A percentile compares a stretch with the other conserved stretches of the same genome.
Evolutionary conservation across 2,888 invertebrate genomes (phyloP).

Genomic region (Rhagonycha lutea): DNA sequence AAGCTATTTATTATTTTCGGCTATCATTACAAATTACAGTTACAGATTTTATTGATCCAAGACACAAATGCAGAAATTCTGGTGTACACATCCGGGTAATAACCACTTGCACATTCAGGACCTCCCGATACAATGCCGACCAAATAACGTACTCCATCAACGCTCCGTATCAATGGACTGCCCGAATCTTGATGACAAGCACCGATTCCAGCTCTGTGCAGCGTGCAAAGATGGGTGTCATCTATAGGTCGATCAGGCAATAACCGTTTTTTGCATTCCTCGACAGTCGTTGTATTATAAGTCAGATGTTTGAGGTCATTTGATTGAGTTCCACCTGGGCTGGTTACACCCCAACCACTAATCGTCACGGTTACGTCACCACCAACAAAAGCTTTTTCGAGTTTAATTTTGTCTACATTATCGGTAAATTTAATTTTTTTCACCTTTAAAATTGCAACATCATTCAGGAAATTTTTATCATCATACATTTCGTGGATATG

Average conservation of each 20-base stretch:
- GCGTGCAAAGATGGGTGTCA: conserved; percentile 62
- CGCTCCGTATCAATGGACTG: too few species aligned
- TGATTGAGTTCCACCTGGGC: conserved; percentile 47
- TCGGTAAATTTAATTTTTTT: conserved; percentile 18
- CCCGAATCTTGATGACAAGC: conserved; percentile 51
- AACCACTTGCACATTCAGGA: too few species aligned
- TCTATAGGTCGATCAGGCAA: conserved; percentile 43
- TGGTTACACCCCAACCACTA: conserved; percentile 24
- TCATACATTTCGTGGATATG: conserved; percentile 56
- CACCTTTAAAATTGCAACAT: conserved; percentile 32
- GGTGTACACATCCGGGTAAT: too few species aligned
- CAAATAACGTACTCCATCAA: too few species aligned
- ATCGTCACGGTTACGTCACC: conserved; percentile 9
- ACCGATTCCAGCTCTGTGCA: conserved; percentile 63
- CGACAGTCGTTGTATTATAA: too few species aligned
- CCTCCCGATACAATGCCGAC: too few species aligned
- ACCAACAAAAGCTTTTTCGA: conserved; percentile 10
- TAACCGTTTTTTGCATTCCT: too few species aligned
- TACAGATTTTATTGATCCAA: conserved; percentile 44
- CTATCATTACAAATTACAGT: too few species aligned
- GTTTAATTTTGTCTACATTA: conserved; percentile 15
- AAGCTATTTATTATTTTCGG: too few species aligned
- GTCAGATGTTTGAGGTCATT: conserved; percentile 41
- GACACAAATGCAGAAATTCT: conserved; percentile 36
- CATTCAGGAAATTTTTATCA: conserved; percentile 29